Conservation (phyloP, 2,888 invertebrate species). For the Podotricha telesiphe region DNA sequence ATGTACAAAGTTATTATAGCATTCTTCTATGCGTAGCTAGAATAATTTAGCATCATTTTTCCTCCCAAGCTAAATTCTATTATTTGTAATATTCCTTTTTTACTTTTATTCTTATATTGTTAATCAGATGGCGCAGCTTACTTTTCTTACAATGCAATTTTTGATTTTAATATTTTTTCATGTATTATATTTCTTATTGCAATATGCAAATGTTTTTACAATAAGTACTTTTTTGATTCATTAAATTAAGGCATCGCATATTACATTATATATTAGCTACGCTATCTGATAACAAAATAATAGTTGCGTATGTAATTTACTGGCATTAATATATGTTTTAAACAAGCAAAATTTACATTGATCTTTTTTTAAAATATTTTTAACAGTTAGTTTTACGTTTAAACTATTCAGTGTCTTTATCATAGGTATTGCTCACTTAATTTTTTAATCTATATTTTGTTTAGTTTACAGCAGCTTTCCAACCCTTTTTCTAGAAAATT, state of each 20-base stretch:
- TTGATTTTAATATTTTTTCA: not conserved
- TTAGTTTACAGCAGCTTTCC: slow-evolving; percentile 6
- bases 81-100: slow-evolving; percentile 2
- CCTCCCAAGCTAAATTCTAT: slow-evolving; percentile 39
- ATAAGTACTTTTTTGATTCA: not conserved
- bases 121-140: not conserved
- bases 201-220: not conserved
- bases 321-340: too few relatives aligned
- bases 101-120: not conserved
- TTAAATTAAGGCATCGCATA: too few relatives aligned
- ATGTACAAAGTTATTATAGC: slow-evolving; percentile 76
- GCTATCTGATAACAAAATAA: not conserved
- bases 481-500: slow-evolving; percentile 19
- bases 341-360: too few relatives aligned
- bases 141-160: too few relatives aligned
- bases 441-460: slow-evolving; percentile 2
- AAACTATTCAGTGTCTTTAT: not conserved
- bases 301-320: not conserved
- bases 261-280: not conserved
- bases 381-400: too few relatives aligned
- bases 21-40: slow-evolving; percentile 72
- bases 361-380: too few relatives aligned
- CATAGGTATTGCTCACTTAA: not conserved
- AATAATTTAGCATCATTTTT: slow-evolving; percentile 65
- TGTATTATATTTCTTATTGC: not conserved